Evolutionary conservation across 2,113 vertebrate species (phyloP).

Genomic region (Amblyornis subalaris): DNA sequence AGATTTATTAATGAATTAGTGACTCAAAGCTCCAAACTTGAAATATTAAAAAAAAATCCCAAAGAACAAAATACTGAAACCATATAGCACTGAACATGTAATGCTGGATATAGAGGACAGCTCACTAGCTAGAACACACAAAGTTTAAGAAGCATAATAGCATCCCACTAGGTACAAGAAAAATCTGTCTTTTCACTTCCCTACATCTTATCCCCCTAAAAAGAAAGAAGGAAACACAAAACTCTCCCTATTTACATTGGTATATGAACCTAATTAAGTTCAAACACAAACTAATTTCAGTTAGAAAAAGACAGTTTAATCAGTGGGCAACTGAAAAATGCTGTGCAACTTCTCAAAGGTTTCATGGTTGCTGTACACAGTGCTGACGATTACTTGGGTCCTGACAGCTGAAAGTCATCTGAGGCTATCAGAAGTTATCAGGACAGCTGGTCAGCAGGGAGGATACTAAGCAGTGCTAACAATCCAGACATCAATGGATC

Average conservation of each 20-base stretch:
- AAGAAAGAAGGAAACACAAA: background rate
- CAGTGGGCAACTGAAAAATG: background rate
- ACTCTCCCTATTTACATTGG: background rate
- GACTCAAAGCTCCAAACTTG: rapidly evolving
- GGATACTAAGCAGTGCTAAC: background rate
- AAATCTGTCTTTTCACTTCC: rapidly evolving
- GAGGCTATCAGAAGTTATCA: background rate
- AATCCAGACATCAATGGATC: background rate
- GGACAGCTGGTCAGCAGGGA: background rate
- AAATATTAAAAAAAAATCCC: background rate
- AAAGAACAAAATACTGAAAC: background rate
- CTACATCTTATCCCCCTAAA: rapidly evolving
- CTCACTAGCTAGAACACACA: rapidly evolving
- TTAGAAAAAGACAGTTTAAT: background rate
- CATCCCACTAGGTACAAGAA: rapidly evolving
- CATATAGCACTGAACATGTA: background rate
- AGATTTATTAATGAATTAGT: background rate
- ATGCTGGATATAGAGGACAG: rapidly evolving
- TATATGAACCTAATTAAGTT: background rate
- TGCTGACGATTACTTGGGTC: background rate
- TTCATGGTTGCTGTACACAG: background rate
- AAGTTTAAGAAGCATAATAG: rapidly evolving
- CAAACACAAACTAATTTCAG: background rate
- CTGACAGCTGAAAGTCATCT: background rate
- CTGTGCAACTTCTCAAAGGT: background rate